Base-by-base conservation (phyloP, 2,888 invertebrate species). In the Heliconius hortense region DNA sequence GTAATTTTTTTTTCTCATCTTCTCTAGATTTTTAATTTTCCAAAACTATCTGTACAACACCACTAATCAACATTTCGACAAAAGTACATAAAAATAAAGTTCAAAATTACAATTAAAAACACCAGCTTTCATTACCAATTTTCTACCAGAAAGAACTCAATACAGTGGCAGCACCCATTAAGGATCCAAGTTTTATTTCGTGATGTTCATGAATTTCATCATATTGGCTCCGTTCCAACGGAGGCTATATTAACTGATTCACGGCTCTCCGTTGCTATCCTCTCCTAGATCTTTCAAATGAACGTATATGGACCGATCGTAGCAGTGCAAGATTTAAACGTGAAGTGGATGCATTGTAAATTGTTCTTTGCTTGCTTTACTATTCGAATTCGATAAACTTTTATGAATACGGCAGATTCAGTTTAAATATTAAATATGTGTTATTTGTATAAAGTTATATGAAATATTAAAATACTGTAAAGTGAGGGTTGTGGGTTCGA, bases 161-260 rank as follows among this genome's bases (percentile, higher is more conserved):
- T 60, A 62, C 21, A 59, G 26, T 43, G 8, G 43, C 43, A 71
- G 39, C 59, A 15, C 5, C 26, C 35, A 59, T 26, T 59, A 21
- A 59, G 21, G 21, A 39, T 21, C 26, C 77, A 21, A 68, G 31
- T 69, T 77, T 75, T 75, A 77, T 77, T 77, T 72, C 64, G 73
- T n/a, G 74, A 28, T 56, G 69, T 69, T 69, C 69, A 69, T 69
- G 56, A 69, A 31, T 71, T 72, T 73, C 69, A 62, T 60, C 72
- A 48, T 64, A 74, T 73, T 79, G 78, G 78, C 78, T 63, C 39
- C 43, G 53, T 72, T 77, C 78, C 78, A 79, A 35, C 75, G 39
- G 72, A 71, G 72, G 72, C 74, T 72, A 74, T 79, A 79, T 79
- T 76, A 76, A 79, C 77, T 79, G 77, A 79, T 79, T 77, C 77